Base-by-base conservation (phyloP, 1,140 invertebrate species). In the Drosophila sp. region DNA sequence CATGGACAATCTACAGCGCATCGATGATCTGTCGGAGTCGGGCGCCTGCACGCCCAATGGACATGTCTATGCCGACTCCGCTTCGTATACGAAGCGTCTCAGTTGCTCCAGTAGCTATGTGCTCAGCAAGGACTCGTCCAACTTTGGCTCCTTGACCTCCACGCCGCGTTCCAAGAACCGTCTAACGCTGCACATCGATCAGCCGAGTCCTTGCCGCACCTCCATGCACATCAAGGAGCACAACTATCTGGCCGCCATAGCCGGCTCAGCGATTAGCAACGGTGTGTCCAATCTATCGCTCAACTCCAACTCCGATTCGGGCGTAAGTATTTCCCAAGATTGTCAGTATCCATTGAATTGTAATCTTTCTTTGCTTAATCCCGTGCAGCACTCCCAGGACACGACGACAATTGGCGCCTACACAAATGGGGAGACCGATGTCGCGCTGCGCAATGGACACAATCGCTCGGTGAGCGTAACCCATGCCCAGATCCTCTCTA, bases 221-320 rank as follows among this genome's bases (percentile, higher is more conserved):
- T 94, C 93, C 5, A 92, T 94, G 76, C 93, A 94, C 81, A 90
- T 95, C 14, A 93, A 95, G 76, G 96, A 97, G 90, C 95, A 95
- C 0, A 94, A 94, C 13, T 96, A 96, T 81, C 94, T 97, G 78
- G 94, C 95, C 13, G 94, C 96, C 14, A 97, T 97, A 62, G 95
- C 96, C 43, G 96, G 96, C 8, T 95, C 95, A 87, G 93, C 94
- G 7, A 94, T 94, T 5, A 93, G 92, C 58, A 93, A 94, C 69
- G 94, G 93, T 0, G 92, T 93, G 34, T 95, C 94, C 0, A 93
- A 93, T 50, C 75, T 91, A 5, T 93, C 91, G 6, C 76, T 92
- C 0, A 90, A 92, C 46, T 92, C 91, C n/a, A 91, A 90, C 25
- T 84, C 91, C 2, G 89, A 89, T 40, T 91, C 90, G 0, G 90